Evolutionary conservation across 2,888 invertebrate genomes (phyloP), one percentile per base, ranked within the genome.

Genomic region (Maniola hyperantus): DNA sequence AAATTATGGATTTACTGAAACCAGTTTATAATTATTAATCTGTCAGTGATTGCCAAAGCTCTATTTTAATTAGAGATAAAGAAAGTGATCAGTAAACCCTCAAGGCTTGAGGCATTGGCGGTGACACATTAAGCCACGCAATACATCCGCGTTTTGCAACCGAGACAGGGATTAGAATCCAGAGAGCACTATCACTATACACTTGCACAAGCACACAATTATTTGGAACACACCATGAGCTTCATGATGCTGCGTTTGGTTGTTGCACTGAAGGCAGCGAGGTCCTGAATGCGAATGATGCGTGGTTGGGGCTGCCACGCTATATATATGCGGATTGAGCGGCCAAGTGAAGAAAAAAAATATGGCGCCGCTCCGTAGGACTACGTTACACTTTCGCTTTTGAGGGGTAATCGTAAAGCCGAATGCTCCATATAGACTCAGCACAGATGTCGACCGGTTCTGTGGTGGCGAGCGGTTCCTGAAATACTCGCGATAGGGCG

Each of bases 241-340:
- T 87, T 93, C 93, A 93, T 93, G 92, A 91, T 91, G 92, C 92
- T 89, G 83, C 79, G 79, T 82, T 84, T 79, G 54, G 83, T 83
- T 91, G 88, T 87, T 92, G 93, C 92, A 93, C 93, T 93, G 93
- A 91, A 93, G 92, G 77, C 89, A 87, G 84, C 82, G 86, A 84
- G 82, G 89, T 91, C 89, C 92, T 91, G 91, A 92, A 91, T 91
- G 91, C 86, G 93, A 93, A 88, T 93, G 92, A 92, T 93, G 91
- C 88, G 85, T 87, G 88, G 77, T 83, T 77, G 79, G 82, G 76
- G 76, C 81, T 74, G 82, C 87, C 81, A 83, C 86, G 89, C 83
- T 88, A 89, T 92, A 92, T 92, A 92, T 93, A 92, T 88, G 83
- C 84, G 76, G 83, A 79, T 87, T 82, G 87, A 89, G 89, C 81